phyloP scores from a whole-genome alignment of 2,797 vertebrate species.

The Poecilia picta region DNA sequence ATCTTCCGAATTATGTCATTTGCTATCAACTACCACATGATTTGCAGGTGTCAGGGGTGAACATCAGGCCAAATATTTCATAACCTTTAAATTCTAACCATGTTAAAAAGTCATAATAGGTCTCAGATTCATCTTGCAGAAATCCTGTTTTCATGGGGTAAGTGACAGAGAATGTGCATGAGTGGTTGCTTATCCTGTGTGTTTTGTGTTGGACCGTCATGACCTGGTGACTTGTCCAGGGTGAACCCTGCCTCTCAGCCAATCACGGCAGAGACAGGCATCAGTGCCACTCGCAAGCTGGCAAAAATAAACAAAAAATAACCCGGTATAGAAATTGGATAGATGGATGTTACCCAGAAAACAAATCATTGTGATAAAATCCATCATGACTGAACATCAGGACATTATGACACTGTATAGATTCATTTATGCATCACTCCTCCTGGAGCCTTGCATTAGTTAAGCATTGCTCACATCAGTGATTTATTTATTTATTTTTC shows the following conservation, averaged over 20 bases:
- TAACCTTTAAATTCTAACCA: too few relatives aligned
- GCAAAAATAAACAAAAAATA: neutral
- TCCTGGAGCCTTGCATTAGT: neutral
- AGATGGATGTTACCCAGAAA: neutral
- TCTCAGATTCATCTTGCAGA: neutral
- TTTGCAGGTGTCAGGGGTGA: neutral
- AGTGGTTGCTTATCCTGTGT: neutral
- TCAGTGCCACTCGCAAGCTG: neutral
- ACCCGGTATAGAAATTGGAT: neutral
- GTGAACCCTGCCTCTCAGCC: neutral
- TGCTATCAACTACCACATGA: neutral
- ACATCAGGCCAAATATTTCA: neutral
- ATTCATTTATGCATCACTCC: neutral
- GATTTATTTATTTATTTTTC: neutral
- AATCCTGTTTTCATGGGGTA: neutral
- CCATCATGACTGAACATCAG: neutral
- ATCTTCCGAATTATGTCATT: neutral
- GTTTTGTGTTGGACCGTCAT: neutral
- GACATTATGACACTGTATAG: neutral
- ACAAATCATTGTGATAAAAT: slow-evolving; percentile 7
- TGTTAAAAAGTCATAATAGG: neutral
- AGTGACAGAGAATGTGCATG: neutral
- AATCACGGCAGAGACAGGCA: neutral
- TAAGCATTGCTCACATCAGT: neutral
- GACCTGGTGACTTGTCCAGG: neutral